These are phyloP conservation scores for Phodopus roborovskii DNA, from an alignment of 2,113 vertebrate genomes.

Conservation along the genomic window DNA sequence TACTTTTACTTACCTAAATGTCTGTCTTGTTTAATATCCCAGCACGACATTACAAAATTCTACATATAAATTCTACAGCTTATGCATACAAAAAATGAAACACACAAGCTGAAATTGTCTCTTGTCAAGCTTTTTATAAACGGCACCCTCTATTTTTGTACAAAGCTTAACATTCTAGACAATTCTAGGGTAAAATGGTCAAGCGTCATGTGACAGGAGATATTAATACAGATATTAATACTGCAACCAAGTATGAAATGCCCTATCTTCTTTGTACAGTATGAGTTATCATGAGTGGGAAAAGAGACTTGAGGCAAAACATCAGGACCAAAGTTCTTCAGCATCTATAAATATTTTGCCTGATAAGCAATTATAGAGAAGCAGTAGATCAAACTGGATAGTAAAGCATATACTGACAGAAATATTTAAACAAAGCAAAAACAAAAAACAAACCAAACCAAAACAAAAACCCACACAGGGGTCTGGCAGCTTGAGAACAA, in stretches of 20 bases:
- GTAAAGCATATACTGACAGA: not conserved
- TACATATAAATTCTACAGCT: not conserved
- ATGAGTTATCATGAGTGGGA: not conserved
- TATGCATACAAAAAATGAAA: not conserved
- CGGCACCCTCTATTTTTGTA: not conserved
- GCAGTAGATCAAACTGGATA: not conserved
- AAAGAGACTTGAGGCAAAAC: not conserved
- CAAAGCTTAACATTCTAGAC: constrained; percentile 15
- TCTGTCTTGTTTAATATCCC: not conserved
- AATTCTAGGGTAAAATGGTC: constrained; percentile 2
- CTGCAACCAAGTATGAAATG: not conserved
- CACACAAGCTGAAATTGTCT: constrained; percentile 1
- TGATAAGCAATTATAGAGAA: not conserved
- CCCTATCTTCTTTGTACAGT: not conserved
- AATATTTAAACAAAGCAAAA: not conserved
- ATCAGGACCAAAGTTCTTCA: not conserved
- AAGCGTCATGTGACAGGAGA: not conserved
- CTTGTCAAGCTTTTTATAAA: not conserved
- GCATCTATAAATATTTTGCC: not conserved
- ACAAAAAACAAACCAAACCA: not conserved
- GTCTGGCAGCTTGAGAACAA: not conserved
- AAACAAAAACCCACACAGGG: not conserved
- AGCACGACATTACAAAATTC: constrained; percentile 9
- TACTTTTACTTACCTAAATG: constrained; percentile 20
- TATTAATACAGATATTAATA: not conserved